Conservation (phyloP, 2,888 invertebrate genomes). For the Caenorhabditis sp. region DNA sequence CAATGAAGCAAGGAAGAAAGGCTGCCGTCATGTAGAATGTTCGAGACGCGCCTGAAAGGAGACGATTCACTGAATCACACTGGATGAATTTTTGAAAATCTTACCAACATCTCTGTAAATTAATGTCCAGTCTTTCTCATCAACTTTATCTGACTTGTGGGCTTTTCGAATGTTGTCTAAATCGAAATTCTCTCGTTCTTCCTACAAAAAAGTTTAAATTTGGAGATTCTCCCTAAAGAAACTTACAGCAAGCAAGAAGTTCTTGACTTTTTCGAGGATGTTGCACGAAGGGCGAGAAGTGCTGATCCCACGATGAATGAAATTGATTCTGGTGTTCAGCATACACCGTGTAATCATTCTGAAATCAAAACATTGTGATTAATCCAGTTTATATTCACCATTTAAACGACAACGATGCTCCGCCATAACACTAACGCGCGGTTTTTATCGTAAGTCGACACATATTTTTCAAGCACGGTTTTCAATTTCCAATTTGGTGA, state of each 20-base stretch:
- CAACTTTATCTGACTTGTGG: conserved; percentile 65
- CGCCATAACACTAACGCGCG: too few species aligned
- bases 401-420: too few species aligned
- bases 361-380: neutral
- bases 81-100: neutral
- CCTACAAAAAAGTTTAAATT: too few species aligned
- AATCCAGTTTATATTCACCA: too few species aligned
- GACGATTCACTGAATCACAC: too few species aligned
- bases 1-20: conserved; percentile 66
- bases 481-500: too few species aligned
- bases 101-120: conserved; percentile 71
- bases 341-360: conserved; percentile 52
- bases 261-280: conserved; percentile 51
- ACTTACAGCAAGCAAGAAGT: conserved; percentile 65
- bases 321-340: conserved; percentile 5
- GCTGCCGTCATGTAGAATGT: conserved; percentile 68
- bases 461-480: too few species aligned
- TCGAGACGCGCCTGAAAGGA: conserved; percentile 70
- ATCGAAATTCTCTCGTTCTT: conserved; percentile 70
- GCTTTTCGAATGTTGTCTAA: conserved; percentile 62
- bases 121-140: conserved; percentile 67
- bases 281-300: conserved; percentile 48
- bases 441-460: too few species aligned
- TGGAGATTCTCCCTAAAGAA: conserved; percentile 45
- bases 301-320: conserved; percentile 30